phyloP scores from a whole-genome alignment of 2,113 vertebrate genomes.

The Sapajus apella region DNA sequence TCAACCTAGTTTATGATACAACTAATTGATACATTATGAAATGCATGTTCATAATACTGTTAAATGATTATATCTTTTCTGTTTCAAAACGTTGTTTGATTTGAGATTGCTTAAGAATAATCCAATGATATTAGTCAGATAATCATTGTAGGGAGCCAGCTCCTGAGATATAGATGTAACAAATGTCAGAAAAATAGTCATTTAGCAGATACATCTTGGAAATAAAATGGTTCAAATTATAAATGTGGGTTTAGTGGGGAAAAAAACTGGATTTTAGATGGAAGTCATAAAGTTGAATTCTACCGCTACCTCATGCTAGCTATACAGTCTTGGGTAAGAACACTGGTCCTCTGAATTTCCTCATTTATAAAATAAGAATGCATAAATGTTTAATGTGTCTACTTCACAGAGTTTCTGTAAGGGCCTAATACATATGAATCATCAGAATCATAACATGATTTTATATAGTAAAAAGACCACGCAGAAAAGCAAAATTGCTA shows the following conservation, averaged over 20 bases:
- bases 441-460: neutral
- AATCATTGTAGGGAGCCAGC: neutral
- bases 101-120: neutral
- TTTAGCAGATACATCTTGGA: neutral
- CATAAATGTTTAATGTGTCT: neutral
- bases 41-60: neutral
- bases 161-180: neutral
- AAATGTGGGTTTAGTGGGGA: neutral
- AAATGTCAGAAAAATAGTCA: neutral
- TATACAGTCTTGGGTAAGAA: neutral
- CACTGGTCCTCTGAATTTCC: neutral
- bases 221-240: neutral
- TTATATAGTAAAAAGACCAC: neutral
- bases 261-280: neutral
- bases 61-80: neutral
- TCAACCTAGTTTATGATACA: neutral
- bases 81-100: neutral
- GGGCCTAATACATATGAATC: neutral
- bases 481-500: neutral
- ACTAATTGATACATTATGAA: neutral
- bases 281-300: neutral
- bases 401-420: neutral
- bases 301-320: neutral
- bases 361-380: neutral
- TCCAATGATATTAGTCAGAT: conserved; percentile 15